Evolutionary conservation across 2,888 invertebrate genomes (phyloP).

Genomic region (Zootermopsis nevadensis): DNA sequence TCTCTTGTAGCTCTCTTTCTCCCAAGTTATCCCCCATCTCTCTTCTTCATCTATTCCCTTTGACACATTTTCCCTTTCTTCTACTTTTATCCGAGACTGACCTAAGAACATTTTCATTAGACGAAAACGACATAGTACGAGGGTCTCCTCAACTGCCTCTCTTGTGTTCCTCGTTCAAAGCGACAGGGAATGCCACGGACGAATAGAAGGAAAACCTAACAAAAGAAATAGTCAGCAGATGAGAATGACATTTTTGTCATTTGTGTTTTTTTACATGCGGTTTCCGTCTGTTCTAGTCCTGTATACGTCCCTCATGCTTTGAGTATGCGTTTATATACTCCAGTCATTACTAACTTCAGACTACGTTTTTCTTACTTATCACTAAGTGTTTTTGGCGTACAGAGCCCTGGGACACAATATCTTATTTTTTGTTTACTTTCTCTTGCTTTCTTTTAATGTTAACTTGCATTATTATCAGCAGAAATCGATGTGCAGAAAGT

Average conservation of each 20-base stretch:
- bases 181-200: neutral
- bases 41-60: neutral
- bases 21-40: neutral
- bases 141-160: too few species aligned
- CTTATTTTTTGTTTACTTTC: neutral
- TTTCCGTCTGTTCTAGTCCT: neutral
- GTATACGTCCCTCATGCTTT: neutral
- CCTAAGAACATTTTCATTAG: neutral
- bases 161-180: neutral
- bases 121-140: neutral
- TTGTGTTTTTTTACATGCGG: neutral
- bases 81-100: neutral
- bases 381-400: neutral
- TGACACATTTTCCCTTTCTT: neutral
- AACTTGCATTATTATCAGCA: too few species aligned
- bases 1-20: neutral
- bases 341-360: neutral
- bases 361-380: neutral
- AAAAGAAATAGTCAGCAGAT: conserved; percentile 2
- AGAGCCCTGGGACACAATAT: neutral
- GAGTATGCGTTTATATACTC: neutral
- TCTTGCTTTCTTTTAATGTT: too few species aligned
- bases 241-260: conserved; percentile 2
- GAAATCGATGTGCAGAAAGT: too few species aligned
- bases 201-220: neutral